Conservation (phyloP, 2,888 invertebrate genomes). For the Diplolepis rosae region DNA sequence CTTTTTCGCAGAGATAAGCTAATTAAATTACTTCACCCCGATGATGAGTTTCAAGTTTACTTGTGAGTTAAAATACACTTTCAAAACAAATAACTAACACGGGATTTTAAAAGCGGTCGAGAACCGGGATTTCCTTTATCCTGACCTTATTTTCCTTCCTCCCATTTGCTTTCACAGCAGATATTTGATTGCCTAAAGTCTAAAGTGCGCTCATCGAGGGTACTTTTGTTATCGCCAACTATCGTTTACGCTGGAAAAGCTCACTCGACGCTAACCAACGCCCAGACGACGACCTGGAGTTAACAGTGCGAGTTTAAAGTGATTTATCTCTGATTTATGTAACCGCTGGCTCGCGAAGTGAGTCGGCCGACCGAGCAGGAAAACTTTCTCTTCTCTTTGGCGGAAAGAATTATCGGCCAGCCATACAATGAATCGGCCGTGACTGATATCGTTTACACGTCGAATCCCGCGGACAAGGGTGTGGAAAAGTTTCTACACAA, state of each 20-base stretch:
- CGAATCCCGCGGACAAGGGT: slow-evolving; percentile 51
- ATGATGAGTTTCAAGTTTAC: no score
- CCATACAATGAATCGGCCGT: slow-evolving; percentile 58
- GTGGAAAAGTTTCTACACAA: slow-evolving; percentile 45
- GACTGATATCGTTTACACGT: slow-evolving; percentile 65
- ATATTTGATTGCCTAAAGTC: slow-evolving; percentile 40
- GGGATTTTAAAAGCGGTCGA: not conserved
- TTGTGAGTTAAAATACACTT: no score
- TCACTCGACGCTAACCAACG: slow-evolving; percentile 42
- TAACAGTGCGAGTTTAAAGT: slow-evolving; percentile 71
- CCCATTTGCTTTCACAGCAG: slow-evolving; percentile 41
- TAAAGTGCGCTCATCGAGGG: slow-evolving; percentile 45
- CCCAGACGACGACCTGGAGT: slow-evolving; percentile 62
- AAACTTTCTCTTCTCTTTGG: slow-evolving; percentile 65
- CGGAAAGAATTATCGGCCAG: slow-evolving; percentile 65
- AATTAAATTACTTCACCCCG: no score
- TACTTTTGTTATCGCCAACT: slow-evolving; percentile 66
- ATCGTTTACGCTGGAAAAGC: slow-evolving; percentile 62
- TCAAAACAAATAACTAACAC: no score
- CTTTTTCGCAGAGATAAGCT: no score
- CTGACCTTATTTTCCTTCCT: slow-evolving; percentile 29
- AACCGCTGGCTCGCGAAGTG: slow-evolving; percentile 49
- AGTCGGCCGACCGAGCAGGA: slow-evolving; percentile 44
- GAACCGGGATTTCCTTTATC: not conserved
- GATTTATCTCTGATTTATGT: slow-evolving; percentile 72